Evolutionary conservation across 2,888 invertebrate genomes (phyloP), one percentile per base, ranked within the genome.

Genomic region (Cremastobaeus sp.): DNA sequence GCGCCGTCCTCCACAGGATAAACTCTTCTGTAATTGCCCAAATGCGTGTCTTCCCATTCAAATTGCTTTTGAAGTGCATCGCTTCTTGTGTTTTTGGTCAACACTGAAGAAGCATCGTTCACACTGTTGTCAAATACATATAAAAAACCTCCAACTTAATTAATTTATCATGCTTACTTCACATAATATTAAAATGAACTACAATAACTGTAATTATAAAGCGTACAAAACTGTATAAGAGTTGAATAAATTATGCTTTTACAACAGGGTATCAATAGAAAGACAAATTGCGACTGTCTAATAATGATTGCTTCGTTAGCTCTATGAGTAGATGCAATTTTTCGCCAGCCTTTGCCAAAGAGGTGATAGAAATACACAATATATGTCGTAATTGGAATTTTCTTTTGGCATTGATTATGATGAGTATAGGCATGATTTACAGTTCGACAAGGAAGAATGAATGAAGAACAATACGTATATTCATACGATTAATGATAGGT

Each of bases 41-140:
- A 89, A 84, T 94, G 92, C n/a, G 91, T 90, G 81, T 93, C 91
- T 83, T 94, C 94, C 93, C 93, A 93, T 68, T 91, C 90, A 76
- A 92, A 90, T 84, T 93, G 93, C 86, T 88, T 76, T 55, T 77
- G 78, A 88, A 79, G 69, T 4, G 79, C 78, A 76, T 82, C 78
- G 34, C 32, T 71, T 21, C 81, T 80, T 30, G 84, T 79, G 32
- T 54, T 55, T 72, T 79, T 82, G 0, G 34, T 60, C 45, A 69
- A 43, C 45, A 52, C 45, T 20, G 55, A 15, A 45, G 54, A 60
- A 54, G 54, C 66, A 66, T 70, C 62, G 47, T 60, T 55, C 45
- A 28, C 66, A 66, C 74, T 74, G 18, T 41, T 11, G 15, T 62
- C 32, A 37, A 45, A 41, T 50, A 48, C 12, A 52, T 15, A 30